phyloP scores from a whole-genome alignment of 2,113 vertebrate species.

The Bubalus kerabau region DNA sequence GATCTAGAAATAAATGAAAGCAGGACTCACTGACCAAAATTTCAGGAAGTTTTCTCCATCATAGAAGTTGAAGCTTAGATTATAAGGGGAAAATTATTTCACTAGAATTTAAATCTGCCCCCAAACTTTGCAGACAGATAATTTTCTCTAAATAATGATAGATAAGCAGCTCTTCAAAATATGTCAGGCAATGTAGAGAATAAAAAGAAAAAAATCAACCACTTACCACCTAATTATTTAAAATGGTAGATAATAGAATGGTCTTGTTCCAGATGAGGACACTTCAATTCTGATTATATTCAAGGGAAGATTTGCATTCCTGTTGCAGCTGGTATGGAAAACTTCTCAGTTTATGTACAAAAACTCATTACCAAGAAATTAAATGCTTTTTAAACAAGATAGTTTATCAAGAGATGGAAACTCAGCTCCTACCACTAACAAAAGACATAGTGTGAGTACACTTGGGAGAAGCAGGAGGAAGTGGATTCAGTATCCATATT shows the following conservation, averaged over 20 bases:
- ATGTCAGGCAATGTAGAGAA: not conserved
- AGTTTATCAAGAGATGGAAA: constrained; percentile 9
- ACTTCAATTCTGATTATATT: not conserved
- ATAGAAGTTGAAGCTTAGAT: not conserved
- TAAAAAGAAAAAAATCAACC: not conserved
- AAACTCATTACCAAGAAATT: not conserved
- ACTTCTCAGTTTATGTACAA: not conserved
- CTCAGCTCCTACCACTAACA: not conserved
- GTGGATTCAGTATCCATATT: not conserved
- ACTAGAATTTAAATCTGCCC: not conserved
- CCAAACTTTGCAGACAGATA: not conserved
- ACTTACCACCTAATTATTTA: not conserved
- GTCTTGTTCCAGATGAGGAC: not conserved
- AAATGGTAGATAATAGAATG: not conserved
- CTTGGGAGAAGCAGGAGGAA: not conserved
- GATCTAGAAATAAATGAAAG: not conserved
- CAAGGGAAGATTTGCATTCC: not conserved
- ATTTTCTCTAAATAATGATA: not conserved
- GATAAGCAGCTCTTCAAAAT: not conserved
- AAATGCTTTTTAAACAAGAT: constrained; percentile 8
- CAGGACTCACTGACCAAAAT: not conserved
- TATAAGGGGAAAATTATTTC: not conserved
- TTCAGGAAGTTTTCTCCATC: not conserved
- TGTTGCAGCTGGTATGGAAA: not conserved
- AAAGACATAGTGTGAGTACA: not conserved